Conservation (phyloP, 1,140 invertebrate genomes). For the Mycetomoellerius zeteki region DNA sequence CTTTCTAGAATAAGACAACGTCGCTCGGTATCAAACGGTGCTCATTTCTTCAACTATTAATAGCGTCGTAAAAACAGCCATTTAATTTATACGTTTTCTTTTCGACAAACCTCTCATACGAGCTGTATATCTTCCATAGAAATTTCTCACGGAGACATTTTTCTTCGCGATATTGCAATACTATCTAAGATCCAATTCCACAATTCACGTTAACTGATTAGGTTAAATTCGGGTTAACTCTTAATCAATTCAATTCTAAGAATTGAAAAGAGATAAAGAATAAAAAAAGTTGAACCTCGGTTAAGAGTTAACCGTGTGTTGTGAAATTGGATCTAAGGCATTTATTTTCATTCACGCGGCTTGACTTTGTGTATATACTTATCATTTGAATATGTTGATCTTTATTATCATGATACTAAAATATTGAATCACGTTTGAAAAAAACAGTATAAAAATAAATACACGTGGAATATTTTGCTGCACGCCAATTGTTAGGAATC, state of each 20-base stretch:
- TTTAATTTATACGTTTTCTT: constrained; percentile 1
- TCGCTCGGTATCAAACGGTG: constrained; percentile 1
- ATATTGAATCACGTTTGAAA: not conserved
- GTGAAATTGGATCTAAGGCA: not conserved
- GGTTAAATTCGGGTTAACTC: no score
- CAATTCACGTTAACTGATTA: no score
- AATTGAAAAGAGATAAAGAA: no score
- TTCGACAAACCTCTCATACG: not conserved
- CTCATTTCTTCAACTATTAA: not conserved
- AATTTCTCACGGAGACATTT: not conserved
- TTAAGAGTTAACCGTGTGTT: no score
- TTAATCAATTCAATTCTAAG: no score
- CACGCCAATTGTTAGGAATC: not conserved
- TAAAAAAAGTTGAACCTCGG: no score
- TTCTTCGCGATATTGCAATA: not conserved
- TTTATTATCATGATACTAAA: not conserved
- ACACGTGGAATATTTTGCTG: not conserved
- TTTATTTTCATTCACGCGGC: not conserved
- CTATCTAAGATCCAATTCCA: no score
- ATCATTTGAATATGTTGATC: not conserved
- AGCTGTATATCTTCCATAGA: not conserved
- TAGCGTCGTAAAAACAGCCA: not conserved
- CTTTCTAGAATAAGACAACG: not conserved
- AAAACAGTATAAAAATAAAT: not conserved
- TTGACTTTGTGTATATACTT: not conserved